Percentiles rank a stretch among this genome's conserved stretches.
Evolutionary conservation across 2,113 vertebrate genomes (phyloP).

Genomic region (Dicentrarchus labrax): DNA sequence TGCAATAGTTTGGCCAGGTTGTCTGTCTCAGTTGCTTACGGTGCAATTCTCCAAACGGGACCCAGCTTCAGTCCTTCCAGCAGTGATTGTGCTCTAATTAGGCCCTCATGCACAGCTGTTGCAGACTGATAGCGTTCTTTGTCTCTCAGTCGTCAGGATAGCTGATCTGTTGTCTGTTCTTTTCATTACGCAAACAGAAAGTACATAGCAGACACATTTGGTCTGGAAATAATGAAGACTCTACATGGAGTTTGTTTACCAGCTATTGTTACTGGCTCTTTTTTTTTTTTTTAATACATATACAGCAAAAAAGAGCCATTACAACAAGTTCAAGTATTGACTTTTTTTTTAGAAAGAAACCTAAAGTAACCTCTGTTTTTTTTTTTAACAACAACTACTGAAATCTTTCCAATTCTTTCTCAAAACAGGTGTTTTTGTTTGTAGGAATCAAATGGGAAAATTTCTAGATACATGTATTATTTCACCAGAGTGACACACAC

Average conservation of each 20-base stretch:
- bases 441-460: not conserved
- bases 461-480: not conserved
- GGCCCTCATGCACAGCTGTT: slow-evolving; percentile 67
- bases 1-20: slow-evolving; percentile 49
- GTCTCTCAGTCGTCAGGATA: slow-evolving; percentile 51
- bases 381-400: not conserved
- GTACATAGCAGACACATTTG: slow-evolving; percentile 41
- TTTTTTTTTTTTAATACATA: not conserved
- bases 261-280: slow-evolving; percentile 6
- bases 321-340: slow-evolving; percentile 16
- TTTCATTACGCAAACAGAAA: slow-evolving; percentile 59
- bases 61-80: slow-evolving; percentile 41
- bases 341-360: slow-evolving; percentile 9
- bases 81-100: slow-evolving; percentile 71
- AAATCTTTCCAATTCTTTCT: not conserved
- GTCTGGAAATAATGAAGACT: slow-evolving; percentile 60
- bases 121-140: slow-evolving; percentile 67
- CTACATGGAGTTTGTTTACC: slow-evolving; percentile 37
- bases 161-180: slow-evolving; percentile 59
- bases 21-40: slow-evolving; percentile 55
- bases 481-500: not conserved
- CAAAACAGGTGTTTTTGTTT: not conserved
- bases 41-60: slow-evolving; percentile 48
- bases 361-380: not conserved
- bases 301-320: slow-evolving; percentile 5